phyloP scores from a whole-genome alignment of 2,888 invertebrate genomes.

The Calliphora vomitoria region DNA sequence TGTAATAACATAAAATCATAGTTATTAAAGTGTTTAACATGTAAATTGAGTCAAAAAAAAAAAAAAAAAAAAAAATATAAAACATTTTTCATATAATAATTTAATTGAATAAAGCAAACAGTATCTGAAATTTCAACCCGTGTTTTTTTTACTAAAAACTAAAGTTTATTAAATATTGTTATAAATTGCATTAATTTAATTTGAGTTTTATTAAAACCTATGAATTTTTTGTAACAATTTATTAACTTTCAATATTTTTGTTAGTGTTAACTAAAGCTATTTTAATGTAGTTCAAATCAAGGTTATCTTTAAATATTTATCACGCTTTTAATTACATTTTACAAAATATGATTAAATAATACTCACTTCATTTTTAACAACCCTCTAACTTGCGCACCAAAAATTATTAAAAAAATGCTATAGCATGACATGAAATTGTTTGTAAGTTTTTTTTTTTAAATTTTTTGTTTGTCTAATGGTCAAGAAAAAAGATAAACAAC shows the following conservation, averaged over 20 bases:
- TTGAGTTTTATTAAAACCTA: no score
- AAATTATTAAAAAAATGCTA: not conserved
- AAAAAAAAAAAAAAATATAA: no score
- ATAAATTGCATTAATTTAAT: no score
- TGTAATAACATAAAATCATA: not conserved
- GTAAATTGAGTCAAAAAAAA: no score
- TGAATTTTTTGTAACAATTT: not conserved
- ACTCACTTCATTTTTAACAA: no score
- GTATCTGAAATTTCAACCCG: no score
- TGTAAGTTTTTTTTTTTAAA: not conserved
- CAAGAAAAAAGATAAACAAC: not conserved
- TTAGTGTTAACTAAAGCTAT: not conserved
- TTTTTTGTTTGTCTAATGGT: not conserved
- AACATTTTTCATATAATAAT: no score
- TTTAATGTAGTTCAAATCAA: constrained; percentile 34
- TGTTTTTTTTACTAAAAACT: no score
- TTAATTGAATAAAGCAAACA: no score
- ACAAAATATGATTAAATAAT: constrained; percentile 1
- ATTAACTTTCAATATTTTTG: not conserved
- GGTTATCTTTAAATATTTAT: not conserved
- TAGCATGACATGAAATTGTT: not conserved
- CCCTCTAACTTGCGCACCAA: not conserved
- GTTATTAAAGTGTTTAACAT: not conserved
- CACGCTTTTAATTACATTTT: constrained; percentile 2
- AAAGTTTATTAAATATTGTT: no score